A percentile compares a stretch with the other conserved stretches of the same genome.
Evolutionary conservation across 2,888 invertebrate genomes (phyloP).

Genomic region (Nephrotoma guestfalica): DNA sequence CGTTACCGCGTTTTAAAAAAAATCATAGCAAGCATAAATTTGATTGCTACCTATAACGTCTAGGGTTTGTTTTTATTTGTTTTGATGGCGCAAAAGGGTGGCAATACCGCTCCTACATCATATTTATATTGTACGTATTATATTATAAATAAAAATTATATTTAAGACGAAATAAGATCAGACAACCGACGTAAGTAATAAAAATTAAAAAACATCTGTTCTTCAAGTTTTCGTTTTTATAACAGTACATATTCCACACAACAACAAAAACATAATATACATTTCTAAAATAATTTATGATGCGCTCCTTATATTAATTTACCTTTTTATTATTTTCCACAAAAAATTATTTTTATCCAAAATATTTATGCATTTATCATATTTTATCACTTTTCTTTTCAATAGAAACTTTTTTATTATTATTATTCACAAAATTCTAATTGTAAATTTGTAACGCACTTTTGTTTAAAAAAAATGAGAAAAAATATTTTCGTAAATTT

Average conservation of each 20-base stretch:
- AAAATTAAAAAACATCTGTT: slow-evolving; percentile 2
- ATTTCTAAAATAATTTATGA: not conserved
- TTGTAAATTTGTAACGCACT: not conserved
- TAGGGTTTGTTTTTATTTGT: not conserved
- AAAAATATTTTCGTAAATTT: not conserved
- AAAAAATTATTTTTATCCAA: not conserved
- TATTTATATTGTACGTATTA: not conserved
- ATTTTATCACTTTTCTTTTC: not conserved
- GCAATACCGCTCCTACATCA: not conserved
- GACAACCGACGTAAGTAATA: slow-evolving; percentile 1
- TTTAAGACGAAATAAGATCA: not conserved
- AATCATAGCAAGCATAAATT: not conserved
- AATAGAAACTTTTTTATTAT: not conserved
- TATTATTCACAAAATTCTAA: not conserved
- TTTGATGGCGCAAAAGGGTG: not conserved
- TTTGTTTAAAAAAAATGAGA: not conserved
- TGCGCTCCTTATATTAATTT: not conserved
- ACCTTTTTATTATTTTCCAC: not conserved
- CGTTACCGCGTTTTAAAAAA: not conserved
- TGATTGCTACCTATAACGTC: not conserved
- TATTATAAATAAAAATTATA: not conserved
- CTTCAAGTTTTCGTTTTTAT: not conserved
- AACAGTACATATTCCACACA: not conserved
- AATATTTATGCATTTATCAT: not conserved
- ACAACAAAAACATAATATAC: not conserved